A percentile compares a stretch with the other conserved stretches of the same genome.
Evolutionary conservation across 2,113 vertebrate genomes (phyloP).

Genomic region (Pitta sordida): DNA sequence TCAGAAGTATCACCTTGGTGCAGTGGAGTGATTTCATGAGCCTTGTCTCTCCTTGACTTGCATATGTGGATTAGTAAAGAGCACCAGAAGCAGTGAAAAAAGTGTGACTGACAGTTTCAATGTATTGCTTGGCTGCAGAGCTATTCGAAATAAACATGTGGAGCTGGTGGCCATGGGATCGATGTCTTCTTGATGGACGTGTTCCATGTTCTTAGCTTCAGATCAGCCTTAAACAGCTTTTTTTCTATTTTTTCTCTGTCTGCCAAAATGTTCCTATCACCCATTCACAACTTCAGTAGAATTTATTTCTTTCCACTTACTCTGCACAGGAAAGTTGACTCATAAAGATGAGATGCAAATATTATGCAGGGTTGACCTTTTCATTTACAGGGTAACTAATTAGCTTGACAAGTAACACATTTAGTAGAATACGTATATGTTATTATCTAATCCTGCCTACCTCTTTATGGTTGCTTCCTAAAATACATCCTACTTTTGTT

Average conservation of each 20-base stretch:
- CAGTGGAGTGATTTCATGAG: not conserved
- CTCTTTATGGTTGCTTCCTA: not conserved
- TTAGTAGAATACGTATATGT: conserved; percentile 13
- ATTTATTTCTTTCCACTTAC: conserved; percentile 39
- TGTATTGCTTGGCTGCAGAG: not conserved
- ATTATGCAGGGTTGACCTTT: conserved; percentile 54
- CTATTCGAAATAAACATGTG: not conserved
- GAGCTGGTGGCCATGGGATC: not conserved
- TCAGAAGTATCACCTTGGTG: not conserved
- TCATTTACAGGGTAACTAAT: conserved; percentile 53
- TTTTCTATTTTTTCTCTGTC: not conserved
- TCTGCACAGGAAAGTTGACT: conserved; percentile 21
- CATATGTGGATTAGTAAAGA: not conserved
- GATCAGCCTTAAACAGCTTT: not conserved
- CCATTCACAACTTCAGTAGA: not conserved
- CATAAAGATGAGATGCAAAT: conserved; percentile 50
- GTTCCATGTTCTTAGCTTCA: not conserved
- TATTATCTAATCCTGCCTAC: conserved; percentile 34
- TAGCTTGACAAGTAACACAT: conserved; percentile 29
- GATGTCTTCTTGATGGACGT: not conserved
- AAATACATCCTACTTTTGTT: not conserved
- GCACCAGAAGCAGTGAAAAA: not conserved
- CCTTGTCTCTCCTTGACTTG: not conserved
- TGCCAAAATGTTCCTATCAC: not conserved
- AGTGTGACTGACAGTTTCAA: not conserved